Base-by-base conservation (phyloP, 2,888 invertebrate genomes). In the Druceiella hillmani region DNA sequence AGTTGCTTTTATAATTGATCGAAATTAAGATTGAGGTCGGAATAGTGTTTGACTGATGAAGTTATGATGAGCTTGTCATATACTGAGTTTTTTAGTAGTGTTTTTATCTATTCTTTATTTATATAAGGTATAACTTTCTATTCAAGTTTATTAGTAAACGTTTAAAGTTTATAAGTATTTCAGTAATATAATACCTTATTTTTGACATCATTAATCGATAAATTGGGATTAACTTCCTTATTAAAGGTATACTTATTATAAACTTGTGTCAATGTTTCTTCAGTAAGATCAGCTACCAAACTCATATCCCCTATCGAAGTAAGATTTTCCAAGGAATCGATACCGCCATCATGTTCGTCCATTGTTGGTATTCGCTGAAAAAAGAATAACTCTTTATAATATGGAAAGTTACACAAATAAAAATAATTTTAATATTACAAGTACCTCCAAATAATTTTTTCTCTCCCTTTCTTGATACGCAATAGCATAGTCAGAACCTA, bases 221-320 rank as follows among this genome's bases (percentile, higher is more conserved):
- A 54, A 24, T 60, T 60, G 27, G 59, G 60, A 2, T 56, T 60
- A 11, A 65, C 65, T 31, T 61, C 67, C 44, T 48, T 61, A 47
- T 62, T 57, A 33, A 69, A 66, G 3, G 66, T 61, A 45, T 70
- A 71, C 46, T 67, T 71, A 33, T 49, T 64, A 46, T 70, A 71
- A 1, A 67, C 62, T 47, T 62, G 58, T 1, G 54, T 62, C 64
- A 67, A 63, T 9, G 66, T 66, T 48, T 66, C 65, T 15, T 65
- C 63, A 0, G 59, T 58, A 2, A 70, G 51, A 29, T 61, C 57
- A 6, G 51, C 55, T 32, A 64, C 62, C 9, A 48, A 53, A 5
- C 54, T 39, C 1, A 64, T 61, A 0, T 52, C 44, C 3, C 56
- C 61, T 36, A 48, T 51, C 9, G 55, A 50, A 9, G 69, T 61